Evolutionary conservation across 1,140 invertebrate genomes (phyloP).

Genomic region (Trinorchestia longiramus): DNA sequence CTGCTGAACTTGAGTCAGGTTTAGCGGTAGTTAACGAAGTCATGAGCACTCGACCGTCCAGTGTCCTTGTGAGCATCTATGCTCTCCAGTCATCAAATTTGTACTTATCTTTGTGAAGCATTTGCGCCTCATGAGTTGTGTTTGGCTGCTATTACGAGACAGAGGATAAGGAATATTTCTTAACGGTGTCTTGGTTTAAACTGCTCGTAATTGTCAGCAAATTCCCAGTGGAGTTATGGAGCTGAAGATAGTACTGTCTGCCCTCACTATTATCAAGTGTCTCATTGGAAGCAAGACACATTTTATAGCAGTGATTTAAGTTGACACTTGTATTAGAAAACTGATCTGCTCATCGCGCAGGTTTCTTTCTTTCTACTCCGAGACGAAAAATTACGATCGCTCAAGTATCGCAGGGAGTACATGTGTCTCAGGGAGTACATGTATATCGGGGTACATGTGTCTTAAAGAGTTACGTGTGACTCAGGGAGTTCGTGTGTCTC

Average conservation of each 20-base stretch:
- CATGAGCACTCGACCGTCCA: background rate
- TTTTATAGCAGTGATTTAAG: no score
- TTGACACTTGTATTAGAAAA: no score
- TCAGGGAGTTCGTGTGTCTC: no score
- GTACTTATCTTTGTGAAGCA: background rate
- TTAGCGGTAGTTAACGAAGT: background rate
- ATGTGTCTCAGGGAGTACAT: background rate
- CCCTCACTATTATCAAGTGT: no score
- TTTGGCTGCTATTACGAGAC: background rate
- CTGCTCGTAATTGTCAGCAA: background rate
- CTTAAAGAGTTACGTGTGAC: no score
- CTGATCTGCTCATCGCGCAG: no score
- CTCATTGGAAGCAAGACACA: no score
- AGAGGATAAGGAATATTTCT: no score
- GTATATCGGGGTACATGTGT: no score
- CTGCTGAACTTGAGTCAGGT: background rate
- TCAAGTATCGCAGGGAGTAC: no score
- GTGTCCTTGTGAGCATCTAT: background rate
- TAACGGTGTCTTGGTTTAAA: background rate
- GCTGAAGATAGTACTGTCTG: no score
- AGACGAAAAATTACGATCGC: background rate
- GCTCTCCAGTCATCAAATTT: background rate
- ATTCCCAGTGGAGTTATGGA: background rate
- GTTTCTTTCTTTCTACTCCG: background rate
- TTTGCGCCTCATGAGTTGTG: background rate